Conservation (phyloP, 2,888 invertebrate species). For the Eupelmus urozonus region DNA sequence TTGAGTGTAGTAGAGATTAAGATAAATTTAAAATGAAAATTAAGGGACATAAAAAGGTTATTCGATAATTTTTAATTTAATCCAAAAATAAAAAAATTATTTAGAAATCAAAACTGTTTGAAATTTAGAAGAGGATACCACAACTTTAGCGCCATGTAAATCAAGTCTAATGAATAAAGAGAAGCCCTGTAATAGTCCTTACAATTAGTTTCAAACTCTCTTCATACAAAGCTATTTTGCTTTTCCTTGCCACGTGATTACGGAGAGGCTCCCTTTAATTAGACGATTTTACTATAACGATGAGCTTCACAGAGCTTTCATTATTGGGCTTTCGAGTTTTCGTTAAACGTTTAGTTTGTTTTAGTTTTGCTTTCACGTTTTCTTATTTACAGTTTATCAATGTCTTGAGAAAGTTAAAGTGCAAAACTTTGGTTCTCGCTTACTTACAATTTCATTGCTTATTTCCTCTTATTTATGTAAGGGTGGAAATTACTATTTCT, state of each 20-base stretch:
- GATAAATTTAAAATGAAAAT: no score
- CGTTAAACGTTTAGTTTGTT: constrained; percentile 1
- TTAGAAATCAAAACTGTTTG: no score
- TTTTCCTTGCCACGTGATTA: neutral
- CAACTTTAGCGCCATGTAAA: no score
- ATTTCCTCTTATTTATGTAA: no score
- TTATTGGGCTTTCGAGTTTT: constrained; percentile 17
- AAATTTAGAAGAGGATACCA: no score
- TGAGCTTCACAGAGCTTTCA: constrained; percentile 13
- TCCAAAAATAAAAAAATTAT: no score
- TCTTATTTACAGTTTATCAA: neutral
- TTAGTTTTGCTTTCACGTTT: neutral
- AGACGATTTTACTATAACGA: constrained; percentile 2
- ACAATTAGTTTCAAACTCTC: constrained; percentile 10
- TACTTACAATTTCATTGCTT: no score
- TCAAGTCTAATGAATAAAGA: neutral
- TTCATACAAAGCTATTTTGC: constrained; percentile 10
- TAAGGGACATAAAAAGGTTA: no score
- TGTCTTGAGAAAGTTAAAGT: neutral
- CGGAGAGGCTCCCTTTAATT: constrained; percentile 10
- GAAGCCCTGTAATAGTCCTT: neutral
- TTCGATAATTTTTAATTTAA: no score
- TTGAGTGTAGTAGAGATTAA: no score
- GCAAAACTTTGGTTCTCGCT: no score
- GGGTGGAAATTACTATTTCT: no score